Conservation (phyloP, 2,888 invertebrate genomes). For the Gymnocheta viridis region DNA sequence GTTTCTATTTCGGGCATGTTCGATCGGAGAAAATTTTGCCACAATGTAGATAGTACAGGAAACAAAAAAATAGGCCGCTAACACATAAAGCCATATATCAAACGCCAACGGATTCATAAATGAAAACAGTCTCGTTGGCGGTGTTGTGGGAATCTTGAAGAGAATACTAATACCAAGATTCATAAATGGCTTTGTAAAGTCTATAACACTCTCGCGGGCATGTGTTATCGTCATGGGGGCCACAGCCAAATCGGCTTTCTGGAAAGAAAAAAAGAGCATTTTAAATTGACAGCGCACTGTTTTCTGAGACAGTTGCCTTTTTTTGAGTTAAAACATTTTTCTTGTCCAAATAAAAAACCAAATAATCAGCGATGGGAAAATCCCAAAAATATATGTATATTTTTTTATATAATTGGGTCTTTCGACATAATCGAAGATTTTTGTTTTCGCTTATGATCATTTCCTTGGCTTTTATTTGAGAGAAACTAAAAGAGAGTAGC, state of each 20-base stretch:
- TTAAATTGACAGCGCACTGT: too few species aligned
- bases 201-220: constrained; percentile 93
- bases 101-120: constrained; percentile 94
- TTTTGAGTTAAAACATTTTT: too few species aligned
- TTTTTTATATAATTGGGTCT: too few species aligned
- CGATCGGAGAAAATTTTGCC: constrained; percentile 90
- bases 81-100: constrained; percentile 93
- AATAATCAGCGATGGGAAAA: too few species aligned
- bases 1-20: constrained; percentile 86
- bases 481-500: too few species aligned
- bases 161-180: constrained; percentile 94
- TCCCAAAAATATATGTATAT: too few species aligned
- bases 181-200: constrained; percentile 96
- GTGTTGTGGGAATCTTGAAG: constrained; percentile 89
- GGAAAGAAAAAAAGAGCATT: too few species aligned
- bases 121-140: constrained; percentile 88
- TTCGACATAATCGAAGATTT: too few species aligned
- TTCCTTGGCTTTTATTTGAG: too few species aligned
- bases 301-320: too few species aligned
- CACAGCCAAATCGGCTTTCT: constrained; percentile 94
- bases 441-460: too few species aligned
- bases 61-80: constrained; percentile 90
- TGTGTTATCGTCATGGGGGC: constrained; percentile 95
- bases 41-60: constrained; percentile 90
- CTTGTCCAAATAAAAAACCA: too few species aligned